Evolutionary conservation across 2,888 invertebrate species (phyloP), one percentile per base, ranked within the genome.

Genomic region (Pachycephus smyrnensis): DNA sequence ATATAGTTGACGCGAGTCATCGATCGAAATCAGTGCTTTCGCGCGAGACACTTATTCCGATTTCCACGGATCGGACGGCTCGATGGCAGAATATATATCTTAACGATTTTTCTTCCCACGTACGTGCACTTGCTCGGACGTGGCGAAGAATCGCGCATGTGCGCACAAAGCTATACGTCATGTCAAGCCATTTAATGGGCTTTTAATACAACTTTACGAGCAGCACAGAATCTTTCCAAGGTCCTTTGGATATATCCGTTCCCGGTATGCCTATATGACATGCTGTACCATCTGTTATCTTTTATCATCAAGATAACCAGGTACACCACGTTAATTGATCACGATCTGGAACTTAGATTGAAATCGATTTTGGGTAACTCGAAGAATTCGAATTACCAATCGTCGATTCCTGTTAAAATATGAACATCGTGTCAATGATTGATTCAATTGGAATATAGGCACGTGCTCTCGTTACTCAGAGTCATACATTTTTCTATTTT

Each of bases 181-280:
- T 86, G 87, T 86, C 88, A 83, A 77, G 81, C 82, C 84, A 82
- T 86, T 88, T 88, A 88, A 88, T 88, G 85, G 88, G 82, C 88
- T 87, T 88, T 88, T 88, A 88, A 88, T 88, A 88, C 85, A 81
- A 85, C 82, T 86, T 88, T 85, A 81, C 84, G 87, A 86, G 81
- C 78, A 32, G 23, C 71, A 30, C 71, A 33, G 32, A 11, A 15
- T 23, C 55, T 23, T 23, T 9, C 55, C 55, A 55, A 55, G 55
- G 55, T 55, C 55, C 55, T 9, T 36, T 37, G 37, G 23, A 55
- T 55, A 23, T 55, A 55, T 23, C 55, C 55, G 55, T 9, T 55
- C 6, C 9, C 6, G 0, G 55, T 15, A 40, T 40, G 40, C 40
- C 40, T 40, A 15, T 55, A 55, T 23, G 23, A 55, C 55, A 55